Evolutionary conservation across 2,113 vertebrate genomes (phyloP), one percentile per base, ranked within the genome.

Genomic region (Cinclus cinclus): DNA sequence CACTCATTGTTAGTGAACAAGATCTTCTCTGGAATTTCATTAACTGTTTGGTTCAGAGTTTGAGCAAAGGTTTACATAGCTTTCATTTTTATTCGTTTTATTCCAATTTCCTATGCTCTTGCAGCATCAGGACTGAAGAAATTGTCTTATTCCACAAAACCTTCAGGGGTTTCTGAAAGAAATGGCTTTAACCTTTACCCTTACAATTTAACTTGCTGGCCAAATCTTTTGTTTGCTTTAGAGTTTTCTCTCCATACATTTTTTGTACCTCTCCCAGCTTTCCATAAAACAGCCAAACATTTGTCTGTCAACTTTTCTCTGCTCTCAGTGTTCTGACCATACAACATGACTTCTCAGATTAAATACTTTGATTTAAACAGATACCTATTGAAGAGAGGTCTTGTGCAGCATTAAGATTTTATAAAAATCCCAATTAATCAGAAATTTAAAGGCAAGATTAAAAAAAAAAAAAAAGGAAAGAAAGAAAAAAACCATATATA

Each of bases 221-320:
- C 89, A 92, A 55, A 63, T 59, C 42, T 71, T 85, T 67, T 79
- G n/a, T 60, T 95, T 93, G 63, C n/a, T 86, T 94, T 65, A 53
- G 78, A 25, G 39, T 84, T 91, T 71, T 75, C 21, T 79, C 62
- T 33, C 33, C 9, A 2, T 22, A 14, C 41, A 28, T 70, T 71
- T 88, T 74, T 64, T 33, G 16, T 47, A 64, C 33, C 23, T 81
- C 90, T 49, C 44, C 30, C 59, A 87, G 60, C 7, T 60, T 82
- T 78, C 75, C 79, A 22, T 18, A 41, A 58, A 35, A 30, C 23
- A 89, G 20, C 4, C 28, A 37, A 37, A 37, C 35, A 69, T 71
- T 83, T 60, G 6, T 47, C 52, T 30, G 37, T 17, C 77, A 84
- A 31, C 39, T 64, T 42, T 44, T 52, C 22, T 6, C n/a, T 33